Evolutionary conservation across 2,888 invertebrate species (phyloP).

Genomic region (Pogonocherus hispidulus): DNA sequence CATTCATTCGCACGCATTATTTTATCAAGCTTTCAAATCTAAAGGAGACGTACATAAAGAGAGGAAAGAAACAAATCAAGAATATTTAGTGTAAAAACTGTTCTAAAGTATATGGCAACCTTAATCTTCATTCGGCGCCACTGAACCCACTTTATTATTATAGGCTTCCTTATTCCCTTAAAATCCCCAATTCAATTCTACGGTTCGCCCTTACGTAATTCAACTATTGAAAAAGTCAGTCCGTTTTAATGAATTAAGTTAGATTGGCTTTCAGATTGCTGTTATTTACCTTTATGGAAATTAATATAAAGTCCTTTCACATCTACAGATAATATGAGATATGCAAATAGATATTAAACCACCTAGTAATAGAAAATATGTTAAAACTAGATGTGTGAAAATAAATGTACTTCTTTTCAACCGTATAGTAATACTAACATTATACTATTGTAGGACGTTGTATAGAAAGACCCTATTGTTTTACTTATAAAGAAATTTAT

Average conservation of each 20-base stretch:
- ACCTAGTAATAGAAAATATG: too few relatives aligned
- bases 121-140: constrained; percentile 8
- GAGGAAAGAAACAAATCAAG: background rate
- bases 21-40: too few relatives aligned
- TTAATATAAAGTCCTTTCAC: background rate
- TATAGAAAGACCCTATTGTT: too few relatives aligned
- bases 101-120: background rate
- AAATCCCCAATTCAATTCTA: constrained; percentile 20
- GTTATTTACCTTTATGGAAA: constrained; percentile 11
- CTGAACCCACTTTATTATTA: constrained; percentile 18
- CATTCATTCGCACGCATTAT: too few relatives aligned
- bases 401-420: too few relatives aligned
- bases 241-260: constrained; percentile 21
- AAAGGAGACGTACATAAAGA: background rate
- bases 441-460: too few relatives aligned
- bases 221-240: constrained; percentile 16
- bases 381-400: too few relatives aligned
- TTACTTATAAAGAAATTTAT: too few relatives aligned
- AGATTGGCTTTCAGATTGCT: constrained; percentile 11
- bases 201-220: constrained; percentile 10
- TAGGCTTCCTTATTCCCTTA: constrained; percentile 9
- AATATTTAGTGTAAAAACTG: background rate
- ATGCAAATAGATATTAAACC: too few relatives aligned
- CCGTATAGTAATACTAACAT: too few relatives aligned
- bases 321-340: too few relatives aligned